A percentile compares a stretch with the other conserved stretches of the same genome.
phyloP scores from a whole-genome alignment of 2,888 invertebrate genomes.

The Scrobipalpa costella region DNA sequence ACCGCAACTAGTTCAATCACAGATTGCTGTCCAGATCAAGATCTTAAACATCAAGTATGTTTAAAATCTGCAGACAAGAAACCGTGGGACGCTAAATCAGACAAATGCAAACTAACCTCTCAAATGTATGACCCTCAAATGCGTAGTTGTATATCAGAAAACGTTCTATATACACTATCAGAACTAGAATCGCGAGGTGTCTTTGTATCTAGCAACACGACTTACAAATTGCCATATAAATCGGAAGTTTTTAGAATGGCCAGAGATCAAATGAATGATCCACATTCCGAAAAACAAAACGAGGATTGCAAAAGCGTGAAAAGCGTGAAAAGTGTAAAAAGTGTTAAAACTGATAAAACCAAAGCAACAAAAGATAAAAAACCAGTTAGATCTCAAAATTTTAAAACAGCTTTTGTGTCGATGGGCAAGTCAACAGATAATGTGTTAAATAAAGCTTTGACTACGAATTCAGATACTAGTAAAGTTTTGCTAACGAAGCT shows the following conservation, averaged over 20 bases:
- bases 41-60: background rate
- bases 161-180: background rate
- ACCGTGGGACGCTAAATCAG: background rate
- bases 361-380: background rate
- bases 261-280: background rate
- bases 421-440: background rate
- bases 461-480: background rate
- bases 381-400: background rate
- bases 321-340: background rate
- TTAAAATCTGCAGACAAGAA: background rate
- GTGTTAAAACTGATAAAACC: background rate
- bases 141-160: slow-evolving; percentile 4
- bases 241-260: background rate
- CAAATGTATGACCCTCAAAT: slow-evolving; percentile 11
- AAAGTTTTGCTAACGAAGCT: background rate
- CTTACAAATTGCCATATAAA: background rate
- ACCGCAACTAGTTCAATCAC: background rate
- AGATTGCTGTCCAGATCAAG: background rate
- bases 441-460: background rate
- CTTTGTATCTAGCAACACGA: background rate
- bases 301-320: background rate
- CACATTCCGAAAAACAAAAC: background rate
- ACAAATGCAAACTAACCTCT: background rate
- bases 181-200: background rate
- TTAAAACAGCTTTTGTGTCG: background rate